These are phyloP conservation scores for Subacronicta megacephala DNA, from an alignment of 2,888 invertebrate genomes.

Conservation along the genomic window DNA sequence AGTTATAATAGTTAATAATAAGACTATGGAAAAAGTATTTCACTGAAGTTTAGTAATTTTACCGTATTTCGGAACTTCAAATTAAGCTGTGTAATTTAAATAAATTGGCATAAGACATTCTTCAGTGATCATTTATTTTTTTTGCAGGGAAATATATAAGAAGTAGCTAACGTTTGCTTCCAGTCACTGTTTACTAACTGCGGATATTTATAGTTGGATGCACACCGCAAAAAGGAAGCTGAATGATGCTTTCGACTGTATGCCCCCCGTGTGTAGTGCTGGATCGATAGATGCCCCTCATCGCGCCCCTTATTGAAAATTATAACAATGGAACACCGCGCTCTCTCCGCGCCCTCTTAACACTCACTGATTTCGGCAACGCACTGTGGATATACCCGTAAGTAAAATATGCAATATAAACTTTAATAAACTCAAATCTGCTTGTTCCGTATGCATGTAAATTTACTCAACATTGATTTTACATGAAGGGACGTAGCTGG, in stretches of 20 bases:
- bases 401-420: conserved; percentile 44
- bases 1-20: no score
- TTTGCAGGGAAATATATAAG: conserved; percentile 17
- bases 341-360: conserved; percentile 83
- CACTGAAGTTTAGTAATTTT: no score
- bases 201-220: conserved; percentile 85
- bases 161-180: conserved; percentile 48
- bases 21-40: no score
- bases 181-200: conserved; percentile 63
- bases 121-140: conserved; percentile 12
- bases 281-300: conserved; percentile 88
- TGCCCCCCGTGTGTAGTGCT: conserved; percentile 69
- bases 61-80: not conserved
- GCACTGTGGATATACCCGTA: conserved; percentile 75
- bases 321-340: conserved; percentile 89
- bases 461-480: not conserved
- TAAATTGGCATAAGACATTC: not conserved
- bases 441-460: not conserved
- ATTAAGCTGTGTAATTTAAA: no score
- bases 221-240: conserved; percentile 79
- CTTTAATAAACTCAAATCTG: conserved; percentile 29
- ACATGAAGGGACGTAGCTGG: no score
- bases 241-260: conserved; percentile 71
- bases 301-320: conserved; percentile 90
- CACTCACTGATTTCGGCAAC: conserved; percentile 88